phyloP scores from a whole-genome alignment of 2,888 invertebrate species.

The Platycnemis pennipes region DNA sequence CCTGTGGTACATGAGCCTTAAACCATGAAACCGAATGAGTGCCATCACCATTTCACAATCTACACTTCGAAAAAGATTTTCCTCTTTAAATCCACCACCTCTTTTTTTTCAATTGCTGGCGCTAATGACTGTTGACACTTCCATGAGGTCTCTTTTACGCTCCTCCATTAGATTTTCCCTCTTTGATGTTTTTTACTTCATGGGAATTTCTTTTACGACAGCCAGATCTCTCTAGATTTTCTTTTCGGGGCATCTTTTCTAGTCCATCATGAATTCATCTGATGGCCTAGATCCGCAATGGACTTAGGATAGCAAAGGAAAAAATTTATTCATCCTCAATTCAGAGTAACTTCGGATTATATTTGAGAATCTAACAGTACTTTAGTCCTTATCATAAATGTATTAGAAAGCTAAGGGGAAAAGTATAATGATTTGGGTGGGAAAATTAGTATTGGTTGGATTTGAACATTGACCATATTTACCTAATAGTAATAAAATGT shows the following conservation, averaged over 20 bases:
- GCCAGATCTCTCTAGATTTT: background rate
- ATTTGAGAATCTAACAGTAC: background rate
- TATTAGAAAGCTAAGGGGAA: background rate
- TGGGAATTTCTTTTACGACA: background rate
- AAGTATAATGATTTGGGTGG: background rate
- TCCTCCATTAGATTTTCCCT: background rate
- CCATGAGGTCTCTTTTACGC: background rate
- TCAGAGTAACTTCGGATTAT: background rate
- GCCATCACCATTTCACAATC: background rate
- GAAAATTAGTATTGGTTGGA: too few species aligned
- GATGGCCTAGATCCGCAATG: background rate
- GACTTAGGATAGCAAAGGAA: background rate
- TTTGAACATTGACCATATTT: too few species aligned
- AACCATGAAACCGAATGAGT: background rate
- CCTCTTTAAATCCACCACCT: background rate
- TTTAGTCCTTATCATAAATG: background rate
- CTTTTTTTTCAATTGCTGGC: background rate
- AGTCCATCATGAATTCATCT: background rate
- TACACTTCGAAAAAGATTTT: background rate
- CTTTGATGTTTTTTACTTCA: background rate
- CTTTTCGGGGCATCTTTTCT: background rate
- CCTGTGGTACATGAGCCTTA: background rate
- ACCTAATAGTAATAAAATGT: too few species aligned
- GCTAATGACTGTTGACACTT: conserved; percentile 1
- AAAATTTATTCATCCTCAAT: background rate